Percentiles rank a stretch among this genome's conserved stretches.
Conservation (phyloP, 2,797 vertebrate species). For the Loris lydekkerianus region DNA sequence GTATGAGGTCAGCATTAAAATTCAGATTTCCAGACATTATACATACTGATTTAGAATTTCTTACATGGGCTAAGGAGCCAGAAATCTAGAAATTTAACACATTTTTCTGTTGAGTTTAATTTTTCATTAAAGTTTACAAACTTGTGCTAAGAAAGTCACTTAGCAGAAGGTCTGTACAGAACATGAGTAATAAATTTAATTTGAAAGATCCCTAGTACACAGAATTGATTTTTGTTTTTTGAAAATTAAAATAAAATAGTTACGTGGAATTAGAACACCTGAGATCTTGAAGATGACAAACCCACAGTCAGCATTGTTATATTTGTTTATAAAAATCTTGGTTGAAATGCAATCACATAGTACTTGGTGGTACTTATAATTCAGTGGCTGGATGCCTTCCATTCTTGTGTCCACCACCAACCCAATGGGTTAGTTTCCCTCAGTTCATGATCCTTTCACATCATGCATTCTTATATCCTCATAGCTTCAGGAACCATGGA, state of each 20-base stretch:
- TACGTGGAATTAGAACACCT: neutral
- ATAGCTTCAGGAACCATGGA: constrained; percentile 64
- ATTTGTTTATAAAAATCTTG: constrained; percentile 68
- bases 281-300: neutral
- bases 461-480: constrained; percentile 20
- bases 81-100: neutral
- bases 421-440: neutral
- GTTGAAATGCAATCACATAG: constrained; percentile 53
- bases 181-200: constrained; percentile 1
- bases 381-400: constrained; percentile 63
- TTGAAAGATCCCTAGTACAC: constrained; percentile 25
- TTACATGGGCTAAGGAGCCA: neutral
- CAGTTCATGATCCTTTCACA: constrained; percentile 7
- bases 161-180: neutral
- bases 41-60: neutral
- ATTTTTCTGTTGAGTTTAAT: neutral
- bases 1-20: neutral
- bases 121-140: constrained; percentile 39
- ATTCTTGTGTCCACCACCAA: constrained; percentile 33
- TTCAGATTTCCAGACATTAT: neutral
- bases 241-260: constrained; percentile 23
- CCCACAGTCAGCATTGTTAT: neutral
- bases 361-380: constrained; percentile 58
- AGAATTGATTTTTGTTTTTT: constrained; percentile 22
- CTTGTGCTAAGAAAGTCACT: constrained; percentile 22